Base-by-base conservation (phyloP, 92 coral and sea anemone genomes). In the Palythoa heliodiscus region DNA sequence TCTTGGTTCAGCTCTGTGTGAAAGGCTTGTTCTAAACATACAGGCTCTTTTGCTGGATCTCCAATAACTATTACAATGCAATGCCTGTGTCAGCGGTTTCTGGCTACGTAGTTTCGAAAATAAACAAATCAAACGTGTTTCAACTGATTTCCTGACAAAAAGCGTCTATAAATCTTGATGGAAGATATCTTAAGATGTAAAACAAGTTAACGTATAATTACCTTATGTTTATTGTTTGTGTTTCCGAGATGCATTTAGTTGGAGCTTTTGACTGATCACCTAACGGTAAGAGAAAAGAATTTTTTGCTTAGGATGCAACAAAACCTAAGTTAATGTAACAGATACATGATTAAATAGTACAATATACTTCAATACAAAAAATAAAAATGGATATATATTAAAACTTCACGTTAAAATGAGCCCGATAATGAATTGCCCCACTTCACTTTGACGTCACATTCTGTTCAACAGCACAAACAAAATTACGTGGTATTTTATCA, bases 221-320 rank as follows among this genome's bases (percentile, higher is more conserved):
- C 98, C 89, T 91, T 86, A 94, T 95, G 84, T 94, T 91, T 4
- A 96, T 64, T 60, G 92, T 90, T 72, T 85, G 91, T 20, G 52
- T 89, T 55, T 96, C 96, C 58, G 92, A 88, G 22, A 96, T 86
- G 82, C 99, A 96, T 80, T 96, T 96, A 16, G 99, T 96, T 58
- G 99, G 99, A 14, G 94, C 90, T 76, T 91, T 94, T 17, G 78
- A 77, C 39, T 73, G 89, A 23, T 89, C 87, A 35, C 87, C 89
- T 86, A 25, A 66, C 5, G 17, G 60, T 7, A 23, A 14, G 40
- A 54, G 73, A 58, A 10, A 48, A 25, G 14, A 53, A 17, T 7
- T 58, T 8, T 83, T 70, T 37, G n/a, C 8, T 81, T 19, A 23
- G 1, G 47, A 39, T 19, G 24, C 47, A 60, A 16, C 29, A 43